Base-by-base conservation (phyloP, 2,888 invertebrate species). In the Caradrina clavipalpis region DNA sequence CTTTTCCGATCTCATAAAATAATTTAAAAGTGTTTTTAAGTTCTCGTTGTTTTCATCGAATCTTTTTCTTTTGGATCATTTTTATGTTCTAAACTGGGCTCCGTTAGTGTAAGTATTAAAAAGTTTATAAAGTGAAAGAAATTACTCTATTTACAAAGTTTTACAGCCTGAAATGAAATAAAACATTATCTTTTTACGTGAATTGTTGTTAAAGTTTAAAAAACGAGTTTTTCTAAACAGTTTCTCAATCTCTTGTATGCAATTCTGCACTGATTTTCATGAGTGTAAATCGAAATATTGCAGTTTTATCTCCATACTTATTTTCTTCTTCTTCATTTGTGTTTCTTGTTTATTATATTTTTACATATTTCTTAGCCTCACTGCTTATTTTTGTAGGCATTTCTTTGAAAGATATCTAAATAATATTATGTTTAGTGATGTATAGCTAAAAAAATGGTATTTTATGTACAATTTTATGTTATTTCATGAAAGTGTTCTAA, bases 41-140 rank as follows among this genome's bases (percentile, higher is more conserved):
- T 84, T 64, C 13, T 39, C 39, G n/a, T 58, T 67, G 50, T 68
- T 71, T 49, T 21, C 42, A 31, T 54, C 45, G 64, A 62, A 69
- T 69, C 54, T 72, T 60, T 65, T 53, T 39, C 26, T 26, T 49
- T 64, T 65, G 49, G 21, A 17, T 22, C 11, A 53, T 67, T 63
- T 31, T 8, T 35, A 35, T 71, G 26, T 68, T 57, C 35, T 68
- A 62, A 69, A 68, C 73, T 71, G 61, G 64, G 72, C 62, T 69
- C 39, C 57, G 39, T 62, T 61, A 68, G 66, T 55, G 82, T 82
- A 78, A 82, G 82, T 84, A 84, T 59, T 59, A 10, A 42, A 58
- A 55, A 57, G 42, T 54, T 58, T 17, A n/a, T 6, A 15, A 13
- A n/a, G 7, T 51, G n/a, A 22, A 45, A 26, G 10, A 47, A 39